phyloP scores from a whole-genome alignment of 1,140 invertebrate species.

The Oncopodura yosiiana region DNA sequence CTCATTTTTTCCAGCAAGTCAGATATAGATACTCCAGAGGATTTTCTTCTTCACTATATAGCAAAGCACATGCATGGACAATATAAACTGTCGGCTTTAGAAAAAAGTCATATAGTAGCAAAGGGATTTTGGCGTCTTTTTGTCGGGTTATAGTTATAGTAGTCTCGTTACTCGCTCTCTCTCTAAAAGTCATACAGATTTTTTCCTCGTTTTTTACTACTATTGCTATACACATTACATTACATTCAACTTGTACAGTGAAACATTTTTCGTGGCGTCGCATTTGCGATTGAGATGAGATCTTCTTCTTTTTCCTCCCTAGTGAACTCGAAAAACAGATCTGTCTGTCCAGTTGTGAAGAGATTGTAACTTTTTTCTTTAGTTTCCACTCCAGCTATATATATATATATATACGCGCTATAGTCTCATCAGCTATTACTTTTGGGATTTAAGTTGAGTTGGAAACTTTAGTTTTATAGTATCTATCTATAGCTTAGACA shows the following conservation, averaged over 20 bases:
- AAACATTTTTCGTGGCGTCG: constrained; percentile 8
- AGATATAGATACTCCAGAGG: neutral
- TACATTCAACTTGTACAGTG: constrained; percentile 5
- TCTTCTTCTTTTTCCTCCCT: neutral
- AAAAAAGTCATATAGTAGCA: too few species aligned
- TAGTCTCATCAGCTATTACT: neutral
- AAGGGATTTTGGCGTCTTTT: constrained; percentile 19
- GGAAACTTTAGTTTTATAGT: neutral
- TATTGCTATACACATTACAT: constrained; percentile 4
- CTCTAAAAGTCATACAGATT: too few species aligned
- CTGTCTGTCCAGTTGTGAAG: constrained; percentile 3
- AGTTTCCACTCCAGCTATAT: neutral
- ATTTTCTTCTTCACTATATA: neutral
- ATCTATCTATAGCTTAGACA: neutral
- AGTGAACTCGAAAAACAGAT: neutral
- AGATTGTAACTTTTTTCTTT: constrained; percentile 5
- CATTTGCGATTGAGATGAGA: constrained; percentile 24
- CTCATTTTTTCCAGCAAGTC: neutral
- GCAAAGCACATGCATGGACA: too few species aligned
- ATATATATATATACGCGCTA: neutral
- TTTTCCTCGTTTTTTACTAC: too few species aligned
- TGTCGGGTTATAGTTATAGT: too few species aligned
- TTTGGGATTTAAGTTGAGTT: too few species aligned
- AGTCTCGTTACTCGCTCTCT: too few species aligned
- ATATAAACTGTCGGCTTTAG: constrained; percentile 4